Conservation (phyloP, 2,888 invertebrate species). For the Cloeon dipterum region DNA sequence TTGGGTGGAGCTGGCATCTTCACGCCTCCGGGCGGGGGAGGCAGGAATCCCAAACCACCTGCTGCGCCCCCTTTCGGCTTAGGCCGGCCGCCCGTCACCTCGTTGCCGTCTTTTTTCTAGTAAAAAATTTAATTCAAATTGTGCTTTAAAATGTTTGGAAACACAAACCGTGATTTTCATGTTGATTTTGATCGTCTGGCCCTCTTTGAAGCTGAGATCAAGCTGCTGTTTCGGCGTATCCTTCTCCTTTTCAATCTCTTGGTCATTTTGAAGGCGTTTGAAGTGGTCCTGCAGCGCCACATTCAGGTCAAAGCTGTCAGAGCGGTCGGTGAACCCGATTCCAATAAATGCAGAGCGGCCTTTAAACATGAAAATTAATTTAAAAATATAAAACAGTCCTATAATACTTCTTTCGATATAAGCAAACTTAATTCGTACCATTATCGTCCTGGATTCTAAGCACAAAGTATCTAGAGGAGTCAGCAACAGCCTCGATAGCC, state of each 20-base stretch:
- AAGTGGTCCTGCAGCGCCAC: slow-evolving; percentile 97
- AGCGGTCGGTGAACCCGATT: slow-evolving; percentile 89
- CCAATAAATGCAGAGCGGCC: slow-evolving; percentile 85
- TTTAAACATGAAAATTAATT: slow-evolving; percentile 14
- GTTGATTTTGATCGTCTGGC: slow-evolving; percentile 97
- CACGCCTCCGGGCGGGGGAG: slow-evolving; percentile 67
- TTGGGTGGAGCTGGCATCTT: slow-evolving; percentile 47
- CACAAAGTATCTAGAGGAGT: slow-evolving; percentile 96
- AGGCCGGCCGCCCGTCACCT: slow-evolving; percentile 40
- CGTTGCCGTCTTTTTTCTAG: slow-evolving; percentile 74
- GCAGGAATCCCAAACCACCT: slow-evolving; percentile 30
- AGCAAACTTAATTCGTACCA: slow-evolving; percentile 26
- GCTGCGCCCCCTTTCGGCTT: slow-evolving; percentile 32
- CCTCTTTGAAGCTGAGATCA: slow-evolving; percentile 95
- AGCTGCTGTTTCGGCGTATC: slow-evolving; percentile 49
- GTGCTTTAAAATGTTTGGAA: too few relatives aligned
- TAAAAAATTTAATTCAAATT: not conserved
- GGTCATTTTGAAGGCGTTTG: slow-evolving; percentile 71
- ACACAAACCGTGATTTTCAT: slow-evolving; percentile 92
- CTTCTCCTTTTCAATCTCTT: slow-evolving; percentile 40
- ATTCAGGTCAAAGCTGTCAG: slow-evolving; percentile 97
- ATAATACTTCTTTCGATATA: not conserved
- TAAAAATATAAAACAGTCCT: not conserved
- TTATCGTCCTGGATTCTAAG: slow-evolving; percentile 84
- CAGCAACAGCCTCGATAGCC: slow-evolving; percentile 86